Conservation (phyloP, 1,140 invertebrate species). For the Pseudomyrmex flavicornis region DNA sequence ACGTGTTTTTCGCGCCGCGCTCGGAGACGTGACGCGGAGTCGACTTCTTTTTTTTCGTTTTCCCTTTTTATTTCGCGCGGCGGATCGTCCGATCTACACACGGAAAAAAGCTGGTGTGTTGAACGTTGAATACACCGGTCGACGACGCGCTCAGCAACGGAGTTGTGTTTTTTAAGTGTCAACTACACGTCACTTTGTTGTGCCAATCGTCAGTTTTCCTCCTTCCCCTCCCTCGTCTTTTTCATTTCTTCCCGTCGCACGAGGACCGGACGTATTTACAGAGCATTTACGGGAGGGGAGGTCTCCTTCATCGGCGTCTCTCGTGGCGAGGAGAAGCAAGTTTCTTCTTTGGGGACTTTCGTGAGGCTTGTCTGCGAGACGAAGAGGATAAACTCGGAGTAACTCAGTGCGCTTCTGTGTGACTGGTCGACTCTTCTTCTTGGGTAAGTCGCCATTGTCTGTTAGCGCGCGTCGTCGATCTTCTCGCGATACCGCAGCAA, state of each 20-base stretch:
- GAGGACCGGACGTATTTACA: too few species aligned
- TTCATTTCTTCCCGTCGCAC: too few species aligned
- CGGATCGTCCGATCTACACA: constrained; percentile 11
- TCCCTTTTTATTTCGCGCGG: constrained; percentile 45
- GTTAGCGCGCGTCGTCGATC: not conserved
- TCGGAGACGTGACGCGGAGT: constrained; percentile 36
- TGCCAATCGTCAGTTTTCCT: constrained; percentile 32
- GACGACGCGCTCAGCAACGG: constrained; percentile 22
- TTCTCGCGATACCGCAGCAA: not conserved
- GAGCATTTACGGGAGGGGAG: too few species aligned
- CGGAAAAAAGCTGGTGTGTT: not conserved
- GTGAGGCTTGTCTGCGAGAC: not conserved
- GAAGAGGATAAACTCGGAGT: constrained; percentile 1
- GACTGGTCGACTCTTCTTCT: constrained; percentile 47
- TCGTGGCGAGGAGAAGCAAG: not conserved
- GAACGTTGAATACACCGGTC: constrained; percentile 1
- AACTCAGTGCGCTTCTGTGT: not conserved
- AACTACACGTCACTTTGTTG: constrained; percentile 20
- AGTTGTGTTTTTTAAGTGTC: constrained; percentile 52
- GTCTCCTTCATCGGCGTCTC: too few species aligned
- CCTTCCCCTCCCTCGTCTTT: not conserved
- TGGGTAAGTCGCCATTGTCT: constrained; percentile 60
- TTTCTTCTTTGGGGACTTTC: not conserved
- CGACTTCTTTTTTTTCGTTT: constrained; percentile 58
- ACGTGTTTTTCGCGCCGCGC: constrained; percentile 49